Percentiles rank a stretch among this genome's conserved stretches.
These are phyloP conservation scores for Scomber japonicus DNA, from an alignment of 2,113 vertebrate species.

Conservation along the genomic window DNA sequence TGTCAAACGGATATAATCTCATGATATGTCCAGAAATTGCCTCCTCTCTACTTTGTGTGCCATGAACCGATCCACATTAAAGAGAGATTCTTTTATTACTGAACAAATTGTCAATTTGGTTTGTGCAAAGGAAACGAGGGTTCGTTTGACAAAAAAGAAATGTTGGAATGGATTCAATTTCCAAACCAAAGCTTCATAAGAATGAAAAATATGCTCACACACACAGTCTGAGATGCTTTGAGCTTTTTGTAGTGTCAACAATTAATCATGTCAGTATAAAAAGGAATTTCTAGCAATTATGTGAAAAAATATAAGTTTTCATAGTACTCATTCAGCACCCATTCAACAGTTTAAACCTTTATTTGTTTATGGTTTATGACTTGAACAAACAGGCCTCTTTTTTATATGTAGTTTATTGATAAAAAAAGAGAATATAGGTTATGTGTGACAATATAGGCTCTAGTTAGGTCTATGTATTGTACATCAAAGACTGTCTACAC, in stretches of 20 bases:
- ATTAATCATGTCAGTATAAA: slow-evolving; percentile 51
- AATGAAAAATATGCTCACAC: slow-evolving; percentile 57
- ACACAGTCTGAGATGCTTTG: slow-evolving; percentile 31
- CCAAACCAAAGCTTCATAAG: slow-evolving; percentile 54
- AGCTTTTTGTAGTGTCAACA: slow-evolving; percentile 55
- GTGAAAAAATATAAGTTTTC: not conserved
- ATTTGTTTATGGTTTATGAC: slow-evolving; percentile 16
- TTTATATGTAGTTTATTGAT: slow-evolving; percentile 44
- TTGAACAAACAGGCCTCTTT: slow-evolving; percentile 38
- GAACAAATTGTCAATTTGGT: slow-evolving; percentile 74
- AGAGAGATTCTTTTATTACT: slow-evolving; percentile 70
- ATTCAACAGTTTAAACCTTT: not conserved
- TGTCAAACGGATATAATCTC: slow-evolving; percentile 86
- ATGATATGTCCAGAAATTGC: slow-evolving; percentile 74
- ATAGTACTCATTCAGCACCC: not conserved
- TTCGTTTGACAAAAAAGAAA: slow-evolving; percentile 42
- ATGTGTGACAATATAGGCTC: not conserved
- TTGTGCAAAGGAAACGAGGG: slow-evolving; percentile 40
- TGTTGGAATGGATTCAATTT: slow-evolving; percentile 65
- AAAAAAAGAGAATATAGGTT: not conserved
- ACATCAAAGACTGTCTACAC: slow-evolving; percentile 12
- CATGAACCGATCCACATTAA: slow-evolving; percentile 56
- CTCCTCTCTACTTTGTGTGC: slow-evolving; percentile 57
- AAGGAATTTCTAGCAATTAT: slow-evolving; percentile 32
- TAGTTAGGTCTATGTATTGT: not conserved